Percentiles rank a stretch among this genome's conserved stretches.
Evolutionary conservation across 2,797 vertebrate species (phyloP).

Genomic region (Coregonus sp.): DNA sequence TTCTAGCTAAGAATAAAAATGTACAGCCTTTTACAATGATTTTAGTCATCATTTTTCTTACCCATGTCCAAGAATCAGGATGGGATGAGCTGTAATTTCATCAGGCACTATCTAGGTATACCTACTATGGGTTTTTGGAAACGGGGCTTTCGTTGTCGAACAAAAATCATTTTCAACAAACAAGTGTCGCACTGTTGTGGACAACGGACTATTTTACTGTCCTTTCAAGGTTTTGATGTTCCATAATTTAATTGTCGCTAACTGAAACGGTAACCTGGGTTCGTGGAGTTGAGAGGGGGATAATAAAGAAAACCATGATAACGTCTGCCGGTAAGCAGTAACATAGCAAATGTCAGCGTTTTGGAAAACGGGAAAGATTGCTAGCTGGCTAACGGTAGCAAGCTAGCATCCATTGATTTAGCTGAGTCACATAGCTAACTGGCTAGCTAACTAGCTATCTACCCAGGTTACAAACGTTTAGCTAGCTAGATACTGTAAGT

Average conservation of each 20-base stretch:
- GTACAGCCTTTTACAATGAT: no score
- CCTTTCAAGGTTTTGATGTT: not conserved
- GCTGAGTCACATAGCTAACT: slow-evolving; percentile 80
- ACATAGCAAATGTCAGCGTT: slow-evolving; percentile 21
- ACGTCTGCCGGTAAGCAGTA: slow-evolving; percentile 79
- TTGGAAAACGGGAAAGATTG: not conserved
- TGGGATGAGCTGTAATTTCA: slow-evolving; percentile 24
- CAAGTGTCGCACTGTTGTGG: slow-evolving; percentile 7
- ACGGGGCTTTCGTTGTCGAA: slow-evolving; percentile 44
- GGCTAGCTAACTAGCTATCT: not conserved
- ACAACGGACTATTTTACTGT: not conserved
- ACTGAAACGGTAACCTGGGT: slow-evolving; percentile 14
- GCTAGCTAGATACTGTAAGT: no score
- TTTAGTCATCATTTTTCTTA: not conserved
- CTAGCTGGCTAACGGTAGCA: not conserved
- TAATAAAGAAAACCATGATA: slow-evolving; percentile 72
- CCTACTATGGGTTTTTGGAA: slow-evolving; percentile 40
- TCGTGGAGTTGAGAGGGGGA: slow-evolving; percentile 38
- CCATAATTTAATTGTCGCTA: not conserved
- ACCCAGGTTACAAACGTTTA: not conserved
- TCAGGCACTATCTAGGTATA: slow-evolving; percentile 52
- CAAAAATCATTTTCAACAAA: slow-evolving; percentile 58
- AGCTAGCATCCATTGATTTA: slow-evolving; percentile 70
- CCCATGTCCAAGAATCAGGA: rapidly evolving
- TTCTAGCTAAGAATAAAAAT: not conserved